Conservation (phyloP, 2,888 invertebrate species). For the Pardosa pseudoannulata region DNA sequence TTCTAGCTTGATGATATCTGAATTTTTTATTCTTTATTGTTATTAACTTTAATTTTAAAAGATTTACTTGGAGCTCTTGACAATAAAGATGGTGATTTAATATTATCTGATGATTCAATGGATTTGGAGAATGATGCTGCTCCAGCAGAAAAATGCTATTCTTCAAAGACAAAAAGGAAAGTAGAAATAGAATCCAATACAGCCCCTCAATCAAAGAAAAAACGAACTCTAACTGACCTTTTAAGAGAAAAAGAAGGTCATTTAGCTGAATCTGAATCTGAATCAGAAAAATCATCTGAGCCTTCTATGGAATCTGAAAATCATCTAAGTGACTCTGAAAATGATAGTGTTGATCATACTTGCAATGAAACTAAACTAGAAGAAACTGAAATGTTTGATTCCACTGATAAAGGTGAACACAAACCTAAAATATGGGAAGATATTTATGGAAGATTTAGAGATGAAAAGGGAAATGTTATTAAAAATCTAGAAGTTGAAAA, state of each 20-base stretch:
- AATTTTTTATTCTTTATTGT: too few relatives aligned
- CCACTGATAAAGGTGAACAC: background rate
- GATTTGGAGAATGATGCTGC: conserved; percentile 82
- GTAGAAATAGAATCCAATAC: background rate
- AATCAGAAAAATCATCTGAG: conserved; percentile 25
- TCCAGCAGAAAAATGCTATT: conserved; percentile 81
- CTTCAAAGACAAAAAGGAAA: background rate
- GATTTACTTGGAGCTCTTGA: conserved; percentile 56
- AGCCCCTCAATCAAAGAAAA: conserved; percentile 9
- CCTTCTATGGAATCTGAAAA: conserved; percentile 31
- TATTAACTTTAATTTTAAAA: background rate
- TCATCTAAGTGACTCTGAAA: conserved; percentile 79
- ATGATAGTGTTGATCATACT: conserved; percentile 76
- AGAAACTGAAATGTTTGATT: background rate
- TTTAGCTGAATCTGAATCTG: background rate
- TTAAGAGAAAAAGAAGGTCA: conserved; percentile 28
- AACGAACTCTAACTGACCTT: conserved; percentile 42
- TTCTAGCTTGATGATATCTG: too few relatives aligned
- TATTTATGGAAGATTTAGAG: conserved; percentile 92
- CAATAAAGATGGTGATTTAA: conserved; percentile 14
- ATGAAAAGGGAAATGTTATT: conserved; percentile 87
- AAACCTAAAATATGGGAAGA: conserved; percentile 84
- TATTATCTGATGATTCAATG: conserved; percentile 80
- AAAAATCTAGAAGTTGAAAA: conserved; percentile 65
- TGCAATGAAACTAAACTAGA: conserved; percentile 74